phyloP scores from a whole-genome alignment of 2,888 invertebrate species.

The Cylloceria caligata region DNA sequence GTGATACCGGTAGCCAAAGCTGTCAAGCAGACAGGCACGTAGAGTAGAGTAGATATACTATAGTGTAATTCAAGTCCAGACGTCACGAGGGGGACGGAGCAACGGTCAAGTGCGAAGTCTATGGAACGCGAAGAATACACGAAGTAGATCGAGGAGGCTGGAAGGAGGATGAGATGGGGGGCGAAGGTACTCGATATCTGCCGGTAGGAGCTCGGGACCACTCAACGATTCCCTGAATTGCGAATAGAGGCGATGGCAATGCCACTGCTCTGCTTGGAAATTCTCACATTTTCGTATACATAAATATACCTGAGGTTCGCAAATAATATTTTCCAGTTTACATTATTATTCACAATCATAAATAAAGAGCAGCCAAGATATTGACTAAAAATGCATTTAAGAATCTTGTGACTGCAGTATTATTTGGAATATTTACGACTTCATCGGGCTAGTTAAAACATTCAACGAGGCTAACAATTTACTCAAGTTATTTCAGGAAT shows the following conservation, averaged over 20 bases:
- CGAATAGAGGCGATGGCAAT: constrained; percentile 40
- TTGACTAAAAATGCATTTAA: neutral
- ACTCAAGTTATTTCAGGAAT: neutral
- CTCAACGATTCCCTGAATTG: constrained; percentile 56
- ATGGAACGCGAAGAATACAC: constrained; percentile 42
- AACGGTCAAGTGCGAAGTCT: constrained; percentile 60
- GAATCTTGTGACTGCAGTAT: constrained; percentile 1
- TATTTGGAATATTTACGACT: neutral
- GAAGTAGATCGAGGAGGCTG: constrained; percentile 32
- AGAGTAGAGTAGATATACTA: constrained; percentile 24
- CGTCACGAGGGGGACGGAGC: constrained; percentile 28
- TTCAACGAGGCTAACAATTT: neutral
- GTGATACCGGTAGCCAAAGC: constrained; percentile 31
- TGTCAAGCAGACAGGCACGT: constrained; percentile 49
- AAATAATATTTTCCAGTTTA: constrained; percentile 37
- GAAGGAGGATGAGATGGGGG: constrained; percentile 30
- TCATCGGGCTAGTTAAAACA: neutral
- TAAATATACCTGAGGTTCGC: constrained; percentile 34
- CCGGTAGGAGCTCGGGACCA: constrained; percentile 33
- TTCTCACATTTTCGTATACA: neutral
- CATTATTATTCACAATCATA: constrained; percentile 34
- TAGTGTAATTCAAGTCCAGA: constrained; percentile 43
- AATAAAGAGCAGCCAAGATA: constrained; percentile 25
- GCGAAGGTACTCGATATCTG: constrained; percentile 40
- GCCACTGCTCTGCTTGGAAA: constrained; percentile 4